Evolutionary conservation across 2,797 vertebrate genomes (phyloP).

Genomic region (Borostomias antarcticus): DNA sequence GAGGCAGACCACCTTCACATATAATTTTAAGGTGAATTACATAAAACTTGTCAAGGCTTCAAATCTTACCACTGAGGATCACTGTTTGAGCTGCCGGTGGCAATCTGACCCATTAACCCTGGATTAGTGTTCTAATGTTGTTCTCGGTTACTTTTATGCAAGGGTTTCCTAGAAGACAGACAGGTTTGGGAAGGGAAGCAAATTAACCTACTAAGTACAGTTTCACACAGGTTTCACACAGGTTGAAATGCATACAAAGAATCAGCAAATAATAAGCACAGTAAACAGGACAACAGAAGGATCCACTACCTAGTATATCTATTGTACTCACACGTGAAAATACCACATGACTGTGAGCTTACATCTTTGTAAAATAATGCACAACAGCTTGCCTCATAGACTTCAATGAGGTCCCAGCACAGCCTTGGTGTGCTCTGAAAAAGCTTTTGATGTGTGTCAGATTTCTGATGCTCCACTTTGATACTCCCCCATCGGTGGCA

Average conservation of each 20-base stretch:
- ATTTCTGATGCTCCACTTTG: constrained; percentile 64
- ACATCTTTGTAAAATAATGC: constrained; percentile 33
- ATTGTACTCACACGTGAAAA: too few species aligned
- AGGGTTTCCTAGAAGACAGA: background rate
- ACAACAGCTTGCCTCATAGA: constrained; percentile 24
- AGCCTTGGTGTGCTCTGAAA: constrained; percentile 26
- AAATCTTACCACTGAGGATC: too few species aligned
- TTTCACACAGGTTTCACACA: too few species aligned
- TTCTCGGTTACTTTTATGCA: background rate
- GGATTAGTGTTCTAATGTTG: background rate
- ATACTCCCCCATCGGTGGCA: constrained; percentile 63
- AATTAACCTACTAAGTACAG: background rate
- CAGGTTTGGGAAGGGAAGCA: background rate
- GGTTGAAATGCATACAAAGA: too few species aligned
- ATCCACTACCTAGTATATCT: too few species aligned
- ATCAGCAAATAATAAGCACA: too few species aligned
- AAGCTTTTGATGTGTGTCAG: constrained; percentile 57
- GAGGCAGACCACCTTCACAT: background rate
- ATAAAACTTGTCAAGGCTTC: too few species aligned
- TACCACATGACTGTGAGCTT: constrained; percentile 26
- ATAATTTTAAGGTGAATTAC: too few species aligned
- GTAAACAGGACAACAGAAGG: too few species aligned
- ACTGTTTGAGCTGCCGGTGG: background rate
- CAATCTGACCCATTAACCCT: background rate
- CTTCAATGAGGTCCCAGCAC: constrained; percentile 32